A percentile compares a stretch with the other conserved stretches of the same genome.
These are phyloP conservation scores for Mandrillus leucophaeus DNA, from an alignment of 2,113 vertebrate genomes.

Conservation along the genomic window DNA sequence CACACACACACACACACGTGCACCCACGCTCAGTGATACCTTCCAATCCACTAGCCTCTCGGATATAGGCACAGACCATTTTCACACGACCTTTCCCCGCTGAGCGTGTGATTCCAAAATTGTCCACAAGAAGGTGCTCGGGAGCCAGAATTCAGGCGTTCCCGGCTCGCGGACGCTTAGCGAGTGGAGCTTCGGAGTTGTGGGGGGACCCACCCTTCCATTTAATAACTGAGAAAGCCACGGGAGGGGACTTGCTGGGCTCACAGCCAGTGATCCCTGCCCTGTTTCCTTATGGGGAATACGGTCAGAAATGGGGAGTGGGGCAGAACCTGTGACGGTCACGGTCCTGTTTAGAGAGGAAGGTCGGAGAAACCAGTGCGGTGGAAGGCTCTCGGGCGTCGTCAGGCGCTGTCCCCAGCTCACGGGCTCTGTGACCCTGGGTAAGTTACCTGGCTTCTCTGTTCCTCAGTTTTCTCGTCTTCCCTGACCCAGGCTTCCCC, in stretches of 20 bases:
- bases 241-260: no score
- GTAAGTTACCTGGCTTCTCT: background rate
- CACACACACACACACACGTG: rapidly evolving
- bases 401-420: background rate
- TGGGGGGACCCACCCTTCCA: rapidly evolving
- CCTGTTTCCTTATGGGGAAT: background rate
- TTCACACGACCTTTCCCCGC: background rate
- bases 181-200: background rate
- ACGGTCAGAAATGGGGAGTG: background rate
- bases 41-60: background rate
- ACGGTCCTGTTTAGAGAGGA: background rate
- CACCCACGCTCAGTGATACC: rapidly evolving
- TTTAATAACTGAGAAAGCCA: background rate
- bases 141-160: background rate
- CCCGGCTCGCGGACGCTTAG: rapidly evolving
- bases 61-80: rapidly evolving
- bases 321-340: background rate
- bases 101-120: background rate
- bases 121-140: conserved; percentile 54
- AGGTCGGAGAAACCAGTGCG: background rate
- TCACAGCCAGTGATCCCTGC: background rate
- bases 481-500: background rate
- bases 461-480: background rate
- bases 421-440: background rate
- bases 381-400: background rate